Evolutionary conservation across 2,888 invertebrate genomes (phyloP).

Genomic region (Hololepta plana): DNA sequence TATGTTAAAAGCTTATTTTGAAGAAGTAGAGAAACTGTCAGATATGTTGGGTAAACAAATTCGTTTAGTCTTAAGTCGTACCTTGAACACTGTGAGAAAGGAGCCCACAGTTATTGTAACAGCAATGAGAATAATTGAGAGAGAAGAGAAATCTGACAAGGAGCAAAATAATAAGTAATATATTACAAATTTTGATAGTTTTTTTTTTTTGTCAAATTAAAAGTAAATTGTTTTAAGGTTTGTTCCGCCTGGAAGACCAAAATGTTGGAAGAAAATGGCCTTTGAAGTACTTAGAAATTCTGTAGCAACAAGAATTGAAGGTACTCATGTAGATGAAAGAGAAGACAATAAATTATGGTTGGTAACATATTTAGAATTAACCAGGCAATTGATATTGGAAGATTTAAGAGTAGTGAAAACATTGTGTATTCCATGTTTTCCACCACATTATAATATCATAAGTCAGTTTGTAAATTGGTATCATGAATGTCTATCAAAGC

Average conservation of each 20-base stretch:
- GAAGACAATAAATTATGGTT: slow-evolving; percentile 89
- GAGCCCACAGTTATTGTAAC: slow-evolving; percentile 93
- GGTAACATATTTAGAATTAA: slow-evolving; percentile 76
- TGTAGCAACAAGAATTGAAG: slow-evolving; percentile 75
- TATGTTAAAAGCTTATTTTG: slow-evolving; percentile 89
- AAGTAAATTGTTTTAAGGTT: slow-evolving; percentile 71
- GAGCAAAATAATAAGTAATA: slow-evolving; percentile 61
- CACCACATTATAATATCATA: slow-evolving; percentile 85
- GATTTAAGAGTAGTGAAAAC: slow-evolving; percentile 84
- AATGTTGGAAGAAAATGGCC: slow-evolving; percentile 74
- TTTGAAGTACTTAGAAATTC: slow-evolving; percentile 65
- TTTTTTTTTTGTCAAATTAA: slow-evolving; percentile 55
- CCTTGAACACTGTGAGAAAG: slow-evolving; percentile 84
- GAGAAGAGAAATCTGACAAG: slow-evolving; percentile 89
- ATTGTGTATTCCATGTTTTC: slow-evolving; percentile 84
- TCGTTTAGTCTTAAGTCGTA: slow-evolving; percentile 71
- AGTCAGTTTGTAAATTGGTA: slow-evolving; percentile 87
- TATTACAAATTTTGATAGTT: no score
- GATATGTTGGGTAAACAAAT: slow-evolving; percentile 80
- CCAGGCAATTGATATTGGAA: slow-evolving; percentile 72
- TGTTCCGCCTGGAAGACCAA: slow-evolving; percentile 86
- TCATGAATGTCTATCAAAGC: slow-evolving; percentile 63
- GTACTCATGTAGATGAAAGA: slow-evolving; percentile 85
- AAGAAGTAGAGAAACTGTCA: slow-evolving; percentile 84
- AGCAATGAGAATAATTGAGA: slow-evolving; percentile 85